Evolutionary conservation across 2,888 invertebrate species (phyloP), one percentile per base, ranked within the genome.

Genomic region (Drosophila conformis): DNA sequence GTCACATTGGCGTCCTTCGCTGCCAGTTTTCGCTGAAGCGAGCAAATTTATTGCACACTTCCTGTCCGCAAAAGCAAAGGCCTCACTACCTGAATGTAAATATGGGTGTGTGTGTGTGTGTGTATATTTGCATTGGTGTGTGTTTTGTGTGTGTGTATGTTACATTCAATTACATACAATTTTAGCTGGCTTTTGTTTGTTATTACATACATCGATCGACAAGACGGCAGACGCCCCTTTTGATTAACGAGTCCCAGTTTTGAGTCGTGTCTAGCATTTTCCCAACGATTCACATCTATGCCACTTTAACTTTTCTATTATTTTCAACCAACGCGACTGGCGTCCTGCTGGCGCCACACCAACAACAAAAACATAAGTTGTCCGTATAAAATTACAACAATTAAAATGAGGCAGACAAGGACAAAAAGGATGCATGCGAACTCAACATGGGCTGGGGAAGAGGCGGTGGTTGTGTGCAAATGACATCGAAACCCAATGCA

Each of bases 161-260:
- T 61, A 79, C 70, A 75, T 87, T 83, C 85, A 84, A 87, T 83
- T 89, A 87, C 82, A 77, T 76, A 88, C 80, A 86, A 83, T 85
- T 88, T 66, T 74, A 76, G 40, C 42, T 62, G 61, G 60, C 71
- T 65, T 71, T 71, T 78, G 74, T 78, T 71, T 80, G 80, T 77
- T 82, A 77, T 79, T 85, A 83, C 85, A 80, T 56, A 52, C 75
- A 88, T 86, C 86, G 86, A 85, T 87, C 83, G 69, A 46, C 36
- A 33, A 54, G 36, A 49, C 38, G 52, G 42, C 78, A 75, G 61
- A 27, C 62, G 49, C 48, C 69, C 25, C 60, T 2, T 53, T 70
- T 78, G 75, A 76, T 76, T 57, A 81, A 78, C 65, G 71, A 64
- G 71, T 42, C 52, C 49, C 56, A 72, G 36, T 73, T 76, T 67